Evolutionary conservation across 92 coral and sea anemone genomes (phyloP).

Genomic region (Bergia puertoricense): DNA sequence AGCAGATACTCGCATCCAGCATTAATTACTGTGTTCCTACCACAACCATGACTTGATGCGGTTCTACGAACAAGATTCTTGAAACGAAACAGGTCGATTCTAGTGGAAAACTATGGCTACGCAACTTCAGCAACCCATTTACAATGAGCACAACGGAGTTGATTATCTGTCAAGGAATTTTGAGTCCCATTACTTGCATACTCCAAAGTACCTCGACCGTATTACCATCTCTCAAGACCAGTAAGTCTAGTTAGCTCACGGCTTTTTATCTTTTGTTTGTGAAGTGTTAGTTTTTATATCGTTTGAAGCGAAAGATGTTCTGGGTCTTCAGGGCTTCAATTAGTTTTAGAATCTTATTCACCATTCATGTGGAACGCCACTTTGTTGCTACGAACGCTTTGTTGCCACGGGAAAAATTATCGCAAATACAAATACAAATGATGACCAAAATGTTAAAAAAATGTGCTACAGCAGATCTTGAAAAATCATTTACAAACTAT

Average conservation of each 20-base stretch:
- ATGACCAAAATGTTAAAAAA: no score
- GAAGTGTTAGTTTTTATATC: neutral
- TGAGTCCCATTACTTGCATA: constrained; percentile 83
- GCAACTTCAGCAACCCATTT: constrained; percentile 57
- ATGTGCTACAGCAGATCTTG: neutral
- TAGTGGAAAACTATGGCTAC: constrained; percentile 54
- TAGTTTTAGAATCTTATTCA: neutral
- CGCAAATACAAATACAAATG: neutral
- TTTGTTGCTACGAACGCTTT: neutral
- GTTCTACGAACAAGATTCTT: neutral
- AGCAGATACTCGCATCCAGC: constrained; percentile 1
- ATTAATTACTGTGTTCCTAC: neutral
- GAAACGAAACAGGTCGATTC: neutral
- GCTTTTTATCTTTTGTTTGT: neutral
- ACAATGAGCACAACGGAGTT: constrained; percentile 79
- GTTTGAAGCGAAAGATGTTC: neutral
- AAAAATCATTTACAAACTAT: neutral
- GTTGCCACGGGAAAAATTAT: constrained; percentile 4
- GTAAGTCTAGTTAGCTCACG: constrained; percentile 61
- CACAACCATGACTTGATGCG: neutral
- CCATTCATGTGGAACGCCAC: neutral
- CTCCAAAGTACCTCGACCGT: constrained; percentile 81
- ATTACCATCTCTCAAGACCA: constrained; percentile 81
- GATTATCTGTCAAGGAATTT: constrained; percentile 90
- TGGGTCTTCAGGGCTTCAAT: neutral